Evolutionary conservation across 2,888 invertebrate species (phyloP), one percentile per base, ranked within the genome.

Genomic region (Drepana falcataria): DNA sequence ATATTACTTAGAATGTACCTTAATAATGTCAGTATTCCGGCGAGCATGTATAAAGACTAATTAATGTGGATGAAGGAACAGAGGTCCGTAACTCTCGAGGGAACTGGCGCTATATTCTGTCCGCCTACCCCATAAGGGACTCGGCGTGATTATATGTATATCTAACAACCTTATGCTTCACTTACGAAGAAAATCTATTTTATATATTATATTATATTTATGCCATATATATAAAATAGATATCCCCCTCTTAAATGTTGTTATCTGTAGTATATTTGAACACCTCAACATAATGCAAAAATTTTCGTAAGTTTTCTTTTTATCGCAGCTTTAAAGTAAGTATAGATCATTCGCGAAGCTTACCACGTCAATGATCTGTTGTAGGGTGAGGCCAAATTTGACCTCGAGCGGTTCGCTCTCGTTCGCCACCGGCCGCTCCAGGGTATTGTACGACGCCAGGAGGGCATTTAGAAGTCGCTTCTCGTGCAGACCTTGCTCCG

Each of bases 351-450:
- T 59, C 52, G 52, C 53, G 53, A 47, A 35, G 94, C 97, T 95
- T 91, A 97, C 97, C 96, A 97, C 97, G 89, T 97, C 97, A 82
- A 97, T 97, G 84, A 97, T 97, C 91, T 97, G 97, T 90, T 97
- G 97, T 75, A 97, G 88, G 61, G 97, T 97, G 83, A 97, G 94
- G 75, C 97, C 97, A 87, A 97, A 97, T 85, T 94, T 96, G 73
- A 97, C 96, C 92, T 96, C 95, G 66, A 97, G 92, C 53, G 97
- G 95, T 75, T 97, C 96, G 73, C 96, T 96, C 92, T 97, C 97
- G 87, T 97, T 96, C 74, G 96, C 96, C 64, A 97, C 97, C 57
- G 97, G 97, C 85, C 97, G 93, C 92, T 97, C 97, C 85, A 97
- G 92, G 67, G 95, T 95, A 91, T 97, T 97, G 92, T 97, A 97